Base-by-base conservation (phyloP, 2,888 invertebrate genomes). In the Camponotus fellah region DNA sequence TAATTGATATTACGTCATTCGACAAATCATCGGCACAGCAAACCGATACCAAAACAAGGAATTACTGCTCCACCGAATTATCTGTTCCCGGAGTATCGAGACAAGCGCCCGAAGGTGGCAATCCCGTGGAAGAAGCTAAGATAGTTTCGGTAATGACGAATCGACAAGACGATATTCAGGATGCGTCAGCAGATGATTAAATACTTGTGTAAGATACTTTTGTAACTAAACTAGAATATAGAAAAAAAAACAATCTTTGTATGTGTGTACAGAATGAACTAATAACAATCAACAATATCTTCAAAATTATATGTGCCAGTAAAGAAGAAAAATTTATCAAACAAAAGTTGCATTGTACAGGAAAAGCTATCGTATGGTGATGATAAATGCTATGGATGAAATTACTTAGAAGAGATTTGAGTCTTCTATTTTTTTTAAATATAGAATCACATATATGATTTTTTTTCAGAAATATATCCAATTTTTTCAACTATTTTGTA, bases 61-160 rank as follows among this genome's bases (percentile, higher is more conserved):
- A 88, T 49, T 87, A 84, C 83, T 91, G 88, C 2, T 82, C 91
- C 49, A 90, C 93, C 10, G 91, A 91, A 75, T 91, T 91, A 6
- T 92, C 93, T 8, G 89, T 92, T 32, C 90, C 92, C 21, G 92
- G 88, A n/a, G 87, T 92, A 17, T 93, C 94, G 8, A 91, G 94
- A 76, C 94, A 94, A 90, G 94, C 94, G 3, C 94, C 94, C 10
- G 94, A 94, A 64, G 94, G 94, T 26, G 94, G 94, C 0, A 94
- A 94, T 82, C 94, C 94, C 3, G 72, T 91, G 8, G 94, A 94
- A 82, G 94, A 94, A 87, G 76, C 89, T 17, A 86, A 71, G 10
- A 88, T 84, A 43, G 49, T 49, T 49, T 84, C 88, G 21, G 71
- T 83, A 34, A 74, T 79, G 46, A 34, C 21, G 14, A 91, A 88